Percentiles rank a stretch among this genome's conserved stretches.
Evolutionary conservation across 2,797 vertebrate genomes (phyloP).

Genomic region (Semaprochilodus insignis): DNA sequence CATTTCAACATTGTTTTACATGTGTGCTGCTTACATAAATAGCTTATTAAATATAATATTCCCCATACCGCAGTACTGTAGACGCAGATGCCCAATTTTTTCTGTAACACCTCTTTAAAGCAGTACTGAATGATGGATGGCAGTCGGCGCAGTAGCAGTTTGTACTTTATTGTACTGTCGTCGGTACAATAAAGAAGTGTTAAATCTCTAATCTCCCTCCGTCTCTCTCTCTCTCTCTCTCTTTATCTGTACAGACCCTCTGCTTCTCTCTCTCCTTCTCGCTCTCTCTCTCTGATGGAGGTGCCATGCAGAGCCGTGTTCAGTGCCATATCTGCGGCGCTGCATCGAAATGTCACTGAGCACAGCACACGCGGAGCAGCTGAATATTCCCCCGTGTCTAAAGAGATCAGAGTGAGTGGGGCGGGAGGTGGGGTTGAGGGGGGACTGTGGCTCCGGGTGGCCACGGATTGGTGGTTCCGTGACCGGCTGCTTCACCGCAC

Average conservation of each 20-base stretch:
- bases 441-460: slow-evolving; percentile 38
- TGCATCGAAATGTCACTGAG: slow-evolving; percentile 75
- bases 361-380: slow-evolving; percentile 64
- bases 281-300: slow-evolving; percentile 15
- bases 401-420: slow-evolving; percentile 71
- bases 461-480: neutral
- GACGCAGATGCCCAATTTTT: too few relatives aligned
- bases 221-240: neutral
- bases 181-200: neutral
- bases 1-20: too few relatives aligned
- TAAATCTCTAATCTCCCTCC: neutral
- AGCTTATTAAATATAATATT: too few relatives aligned
- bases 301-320: slow-evolving; percentile 46
- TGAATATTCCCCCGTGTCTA: slow-evolving; percentile 70
- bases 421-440: neutral
- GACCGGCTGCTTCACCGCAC: slow-evolving; percentile 16
- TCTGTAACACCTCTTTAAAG: too few relatives aligned
- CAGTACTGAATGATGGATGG: neutral
- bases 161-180: neutral
- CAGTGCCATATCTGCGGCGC: slow-evolving; percentile 60
- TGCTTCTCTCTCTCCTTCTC: neutral
- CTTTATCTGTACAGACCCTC: neutral
- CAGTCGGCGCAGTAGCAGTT: neutral
- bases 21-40: too few relatives aligned
- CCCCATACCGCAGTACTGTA: too few relatives aligned